Evolutionary conservation across 37 sponge, comb jelly and placozoan species (phyloP), one percentile per base, ranked within the genome.

Genomic region (Halichondria panicea): DNA sequence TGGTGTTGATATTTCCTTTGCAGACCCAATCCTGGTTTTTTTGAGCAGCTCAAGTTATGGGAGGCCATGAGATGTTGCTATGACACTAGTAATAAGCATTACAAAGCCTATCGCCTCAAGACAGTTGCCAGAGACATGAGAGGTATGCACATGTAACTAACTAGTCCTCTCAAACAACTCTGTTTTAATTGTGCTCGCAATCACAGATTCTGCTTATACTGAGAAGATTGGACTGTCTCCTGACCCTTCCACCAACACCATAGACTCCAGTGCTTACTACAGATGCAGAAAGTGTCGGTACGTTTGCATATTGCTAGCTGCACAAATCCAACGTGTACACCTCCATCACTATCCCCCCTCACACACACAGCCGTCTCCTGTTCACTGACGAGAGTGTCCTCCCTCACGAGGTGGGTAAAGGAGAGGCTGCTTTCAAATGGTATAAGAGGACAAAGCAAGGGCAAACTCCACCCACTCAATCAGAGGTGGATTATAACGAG

Each of bases 261-360:
- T 60, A 43, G 75, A 86, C 6, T 56, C 75, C 0, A 31, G 38
- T 5, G 57, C 56, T 2, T 71, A 69, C 46, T 87, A 68, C 70
- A 66, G 53, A 44, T 92, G 92, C 37, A 78, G 92, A 70, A 92
- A 92, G 39, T 92, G 92, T 66, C 58, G 91, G 91, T 91, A 62
- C 9, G 81, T 67, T 24, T 11, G 13, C 15, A 48, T 48, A 48
- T 18, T 67, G 43, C 2, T 19, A 1, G 1, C 4, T 5, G 1
- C 54, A 70, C 43, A n/a, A n/a, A n/a, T n/a, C n/a, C n/a, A n/a
- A n/a, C n/a, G n/a, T 48, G 15, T 48, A 48, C 15, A 7, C 44
- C 45, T 39, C 3, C 9, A 68, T 4, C 12, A 8, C 44, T 4
- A 6, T 8, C 42, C 42, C 24, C 24, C 25, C 68, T 9, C 27